A percentile compares a stretch with the other conserved stretches of the same genome.
Conservation (phyloP, 1,140 invertebrate species). For the Eupeodes corollae region DNA sequence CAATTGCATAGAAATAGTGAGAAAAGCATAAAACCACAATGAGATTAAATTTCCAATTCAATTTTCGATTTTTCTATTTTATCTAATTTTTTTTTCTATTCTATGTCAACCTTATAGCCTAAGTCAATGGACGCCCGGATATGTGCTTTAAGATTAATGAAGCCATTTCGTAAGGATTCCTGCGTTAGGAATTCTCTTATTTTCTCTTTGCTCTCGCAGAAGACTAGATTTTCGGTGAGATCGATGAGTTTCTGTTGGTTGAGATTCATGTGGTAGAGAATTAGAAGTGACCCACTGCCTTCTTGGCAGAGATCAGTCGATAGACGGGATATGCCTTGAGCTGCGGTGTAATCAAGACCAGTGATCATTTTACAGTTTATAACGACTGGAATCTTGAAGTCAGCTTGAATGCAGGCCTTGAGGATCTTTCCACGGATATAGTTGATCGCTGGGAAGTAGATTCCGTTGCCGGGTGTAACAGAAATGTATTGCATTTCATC, state of each 20-base stretch:
- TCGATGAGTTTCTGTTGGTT: constrained; percentile 26
- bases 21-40: too few species aligned
- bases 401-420: constrained; percentile 37
- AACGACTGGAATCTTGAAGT: constrained; percentile 41
- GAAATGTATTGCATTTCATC: constrained; percentile 41
- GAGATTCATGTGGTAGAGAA: constrained; percentile 22
- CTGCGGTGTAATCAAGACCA: constrained; percentile 51
- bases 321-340: constrained; percentile 31
- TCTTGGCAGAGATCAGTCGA: constrained; percentile 22
- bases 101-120: constrained; percentile 30
- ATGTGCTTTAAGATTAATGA: constrained; percentile 29
- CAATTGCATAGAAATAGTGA: too few species aligned
- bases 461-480: constrained; percentile 46
- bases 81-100: constrained; percentile 7
- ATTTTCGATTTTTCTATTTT: neutral
- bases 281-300: constrained; percentile 16
- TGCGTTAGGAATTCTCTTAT: constrained; percentile 30
- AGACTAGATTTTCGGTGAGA: constrained; percentile 24
- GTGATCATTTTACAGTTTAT: constrained; percentile 49
- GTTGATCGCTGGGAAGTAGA: constrained; percentile 55
- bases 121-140: constrained; percentile 35
- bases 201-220: constrained; percentile 23
- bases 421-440: constrained; percentile 43
- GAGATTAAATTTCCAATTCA: too few species aligned
- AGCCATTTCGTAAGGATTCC: constrained; percentile 30